These are phyloP conservation scores for Pteronura brasiliensis DNA, from an alignment of 2,113 vertebrate genomes.

Conservation along the genomic window DNA sequence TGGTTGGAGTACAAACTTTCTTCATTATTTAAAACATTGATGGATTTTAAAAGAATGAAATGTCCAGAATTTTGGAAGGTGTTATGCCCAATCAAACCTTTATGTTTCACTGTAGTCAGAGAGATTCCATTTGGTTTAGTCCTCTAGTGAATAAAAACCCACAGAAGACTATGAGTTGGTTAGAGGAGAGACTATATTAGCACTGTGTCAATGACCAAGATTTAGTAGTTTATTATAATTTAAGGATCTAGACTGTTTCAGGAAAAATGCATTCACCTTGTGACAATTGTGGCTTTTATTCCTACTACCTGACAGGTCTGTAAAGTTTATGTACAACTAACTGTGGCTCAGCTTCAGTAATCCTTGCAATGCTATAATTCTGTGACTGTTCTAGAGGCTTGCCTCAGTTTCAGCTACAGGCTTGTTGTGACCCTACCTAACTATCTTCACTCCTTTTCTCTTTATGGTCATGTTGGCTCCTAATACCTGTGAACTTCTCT, in stretches of 20 bases:
- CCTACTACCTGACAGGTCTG: background rate
- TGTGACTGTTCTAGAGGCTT: background rate
- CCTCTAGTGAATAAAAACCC: background rate
- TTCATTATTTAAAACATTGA: background rate
- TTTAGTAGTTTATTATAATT: background rate
- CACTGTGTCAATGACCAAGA: background rate
- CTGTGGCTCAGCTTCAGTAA: background rate
- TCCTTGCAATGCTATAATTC: background rate
- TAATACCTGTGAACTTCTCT: background rate
- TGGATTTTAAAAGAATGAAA: background rate
- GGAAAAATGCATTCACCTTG: background rate
- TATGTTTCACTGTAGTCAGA: background rate
- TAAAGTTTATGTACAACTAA: rapidly evolving
- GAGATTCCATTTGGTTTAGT: background rate
- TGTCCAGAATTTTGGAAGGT: background rate
- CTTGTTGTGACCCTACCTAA: no score
- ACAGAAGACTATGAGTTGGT: background rate
- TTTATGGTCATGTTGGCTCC: background rate
- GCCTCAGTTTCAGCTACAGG: background rate
- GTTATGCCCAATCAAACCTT: background rate
- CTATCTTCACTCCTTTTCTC: background rate
- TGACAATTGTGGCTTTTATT: background rate
- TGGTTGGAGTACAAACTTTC: background rate
- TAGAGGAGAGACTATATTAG: background rate
- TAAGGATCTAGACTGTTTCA: background rate